Percentiles rank a stretch among this genome's conserved stretches.
These are phyloP conservation scores for Noctua janthe DNA, from an alignment of 2,888 invertebrate genomes.

Conservation along the genomic window DNA sequence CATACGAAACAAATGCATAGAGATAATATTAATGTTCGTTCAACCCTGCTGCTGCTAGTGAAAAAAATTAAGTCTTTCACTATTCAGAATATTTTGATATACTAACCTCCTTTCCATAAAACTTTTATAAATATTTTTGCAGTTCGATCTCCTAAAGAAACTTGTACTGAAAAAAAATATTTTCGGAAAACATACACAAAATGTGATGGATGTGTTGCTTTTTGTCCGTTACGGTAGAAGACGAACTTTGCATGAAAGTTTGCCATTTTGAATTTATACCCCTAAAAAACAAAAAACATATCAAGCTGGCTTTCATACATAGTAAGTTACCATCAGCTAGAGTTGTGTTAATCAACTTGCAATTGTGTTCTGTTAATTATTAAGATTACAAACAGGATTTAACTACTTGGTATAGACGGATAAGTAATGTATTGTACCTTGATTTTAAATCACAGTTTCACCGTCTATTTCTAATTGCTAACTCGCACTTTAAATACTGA, in stretches of 20 bases:
- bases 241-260: slow-evolving; percentile 1
- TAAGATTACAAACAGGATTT: background rate
- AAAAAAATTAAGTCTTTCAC: background rate
- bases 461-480: slow-evolving; percentile 34
- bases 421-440: background rate
- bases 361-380: background rate
- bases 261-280: background rate
- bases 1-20: slow-evolving; percentile 61
- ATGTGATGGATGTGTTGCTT: background rate
- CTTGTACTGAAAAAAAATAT: background rate
- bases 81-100: background rate
- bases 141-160: too few relatives aligned
- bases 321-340: background rate
- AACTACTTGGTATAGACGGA: background rate
- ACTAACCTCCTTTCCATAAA: background rate
- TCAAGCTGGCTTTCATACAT: background rate
- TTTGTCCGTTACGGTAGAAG: background rate
- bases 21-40: slow-evolving; percentile 62
- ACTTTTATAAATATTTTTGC: background rate
- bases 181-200: background rate
- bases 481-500: slow-evolving; percentile 45
- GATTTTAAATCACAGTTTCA: background rate
- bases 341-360: background rate
- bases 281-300: background rate
- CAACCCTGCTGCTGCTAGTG: slow-evolving; percentile 23